phyloP scores from a whole-genome alignment of 2,888 invertebrate species.

The Andrena camellia region DNA sequence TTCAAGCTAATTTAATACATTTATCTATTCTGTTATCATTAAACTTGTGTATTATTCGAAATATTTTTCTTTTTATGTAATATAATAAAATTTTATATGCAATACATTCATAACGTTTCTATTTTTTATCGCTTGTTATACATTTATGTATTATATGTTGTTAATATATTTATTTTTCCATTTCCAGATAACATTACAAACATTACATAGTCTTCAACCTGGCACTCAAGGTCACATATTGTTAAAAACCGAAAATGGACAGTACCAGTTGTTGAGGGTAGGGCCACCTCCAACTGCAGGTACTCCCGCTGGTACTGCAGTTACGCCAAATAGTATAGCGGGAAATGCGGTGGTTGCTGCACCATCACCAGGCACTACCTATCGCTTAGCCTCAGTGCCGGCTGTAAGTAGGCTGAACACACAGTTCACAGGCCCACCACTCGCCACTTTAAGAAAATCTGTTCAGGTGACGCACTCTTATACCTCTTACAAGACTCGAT shows the following conservation, averaged over 20 bases:
- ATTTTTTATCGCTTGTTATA: neutral
- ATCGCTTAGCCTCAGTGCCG: conserved; percentile 95
- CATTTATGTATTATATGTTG: neutral
- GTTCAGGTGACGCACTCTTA: conserved; percentile 84
- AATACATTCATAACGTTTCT: neutral
- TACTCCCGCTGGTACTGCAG: conserved; percentile 84
- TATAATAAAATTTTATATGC: too few species aligned
- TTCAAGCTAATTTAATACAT: too few species aligned
- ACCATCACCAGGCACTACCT: conserved; percentile 87
- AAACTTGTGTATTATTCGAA: neutral
- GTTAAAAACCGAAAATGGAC: conserved; percentile 98
- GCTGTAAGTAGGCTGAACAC: conserved; percentile 91
- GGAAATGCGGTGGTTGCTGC: conserved; percentile 81
- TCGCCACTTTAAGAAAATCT: conserved; percentile 87
- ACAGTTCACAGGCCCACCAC: conserved; percentile 88
- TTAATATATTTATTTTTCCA: conserved; percentile 3
- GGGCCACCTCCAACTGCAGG: conserved; percentile 91
- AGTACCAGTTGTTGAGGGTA: conserved; percentile 96
- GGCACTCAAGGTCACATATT: conserved; percentile 94
- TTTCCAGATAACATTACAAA: conserved; percentile 94
- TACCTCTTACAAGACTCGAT: conserved; percentile 83
- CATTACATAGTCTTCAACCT: conserved; percentile 94
- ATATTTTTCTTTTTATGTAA: neutral
- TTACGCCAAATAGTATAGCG: conserved; percentile 84
- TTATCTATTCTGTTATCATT: neutral